Percentiles rank a stretch among this genome's conserved stretches.
phyloP scores from a whole-genome alignment of 2,888 invertebrate genomes.

The Nasonia oneida region DNA sequence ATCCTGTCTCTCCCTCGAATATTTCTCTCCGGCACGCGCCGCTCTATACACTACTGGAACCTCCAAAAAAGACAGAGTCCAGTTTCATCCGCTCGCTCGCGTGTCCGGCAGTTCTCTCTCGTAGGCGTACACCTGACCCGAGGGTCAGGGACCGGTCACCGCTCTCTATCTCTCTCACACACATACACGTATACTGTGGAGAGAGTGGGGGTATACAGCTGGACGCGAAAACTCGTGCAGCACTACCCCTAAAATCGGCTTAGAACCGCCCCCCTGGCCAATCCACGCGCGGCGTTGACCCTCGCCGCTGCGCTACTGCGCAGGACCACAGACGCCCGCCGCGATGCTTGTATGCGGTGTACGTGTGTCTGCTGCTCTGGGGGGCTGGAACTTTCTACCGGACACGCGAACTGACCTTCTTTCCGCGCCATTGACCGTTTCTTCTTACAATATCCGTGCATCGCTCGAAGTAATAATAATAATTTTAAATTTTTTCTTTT shows the following conservation, averaged over 20 bases:
- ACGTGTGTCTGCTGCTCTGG: neutral
- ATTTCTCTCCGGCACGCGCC: constrained; percentile 21
- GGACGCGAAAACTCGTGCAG: constrained; percentile 61
- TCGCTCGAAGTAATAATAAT: neutral
- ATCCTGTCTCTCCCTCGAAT: neutral
- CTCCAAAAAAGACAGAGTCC: constrained; percentile 6
- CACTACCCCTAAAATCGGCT: constrained; percentile 77
- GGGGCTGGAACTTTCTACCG: neutral
- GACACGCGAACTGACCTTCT: constrained; percentile 11
- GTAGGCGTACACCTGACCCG: constrained; percentile 68
- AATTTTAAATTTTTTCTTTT: neutral
- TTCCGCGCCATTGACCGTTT: neutral
- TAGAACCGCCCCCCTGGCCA: constrained; percentile 78
- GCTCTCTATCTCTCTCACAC: neutral
- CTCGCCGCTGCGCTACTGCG: constrained; percentile 68
- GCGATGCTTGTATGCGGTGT: neutral
- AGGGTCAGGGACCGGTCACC: constrained; percentile 65
- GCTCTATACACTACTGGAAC: constrained; percentile 62
- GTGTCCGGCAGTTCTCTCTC: neutral
- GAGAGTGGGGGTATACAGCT: constrained; percentile 65
- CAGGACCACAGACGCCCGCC: constrained; percentile 69
- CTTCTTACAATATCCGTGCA: neutral
- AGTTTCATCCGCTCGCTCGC: neutral
- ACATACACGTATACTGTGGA: constrained; percentile 61
- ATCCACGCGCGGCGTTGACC: constrained; percentile 73